A percentile compares a stretch with the other conserved stretches of the same genome.
These are phyloP conservation scores for Ellobium chinense DNA, from an alignment of 2,888 invertebrate species.

Conservation along the genomic window DNA sequence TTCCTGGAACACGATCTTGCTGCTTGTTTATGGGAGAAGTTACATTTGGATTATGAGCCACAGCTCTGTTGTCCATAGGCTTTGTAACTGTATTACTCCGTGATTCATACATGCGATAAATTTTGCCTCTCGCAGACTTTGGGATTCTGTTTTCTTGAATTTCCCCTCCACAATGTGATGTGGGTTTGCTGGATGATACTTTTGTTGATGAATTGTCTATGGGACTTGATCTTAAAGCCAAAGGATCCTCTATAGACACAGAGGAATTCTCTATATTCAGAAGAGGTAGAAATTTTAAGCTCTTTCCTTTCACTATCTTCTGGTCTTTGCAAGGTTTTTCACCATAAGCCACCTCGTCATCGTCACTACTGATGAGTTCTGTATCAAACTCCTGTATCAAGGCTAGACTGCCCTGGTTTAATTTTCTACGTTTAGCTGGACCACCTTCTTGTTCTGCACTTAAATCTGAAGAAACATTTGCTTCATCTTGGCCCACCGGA, in stretches of 20 bases:
- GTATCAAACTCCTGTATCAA: constrained; percentile 22
- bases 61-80: no score
- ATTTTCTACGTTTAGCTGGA: constrained; percentile 2
- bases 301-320: background rate
- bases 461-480: background rate
- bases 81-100: background rate
- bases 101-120: constrained; percentile 30
- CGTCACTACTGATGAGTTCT: constrained; percentile 1
- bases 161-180: background rate
- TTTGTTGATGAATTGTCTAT: no score
- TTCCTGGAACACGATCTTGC: no score
- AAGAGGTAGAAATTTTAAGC: background rate
- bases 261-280: no score
- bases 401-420: constrained; percentile 8
- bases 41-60: no score
- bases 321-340: background rate
- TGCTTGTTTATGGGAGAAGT: no score
- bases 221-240: no score
- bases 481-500: background rate
- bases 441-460: background rate
- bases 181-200: background rate
- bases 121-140: constrained; percentile 13
- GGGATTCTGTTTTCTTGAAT: background rate
- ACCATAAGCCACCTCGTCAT: background rate
- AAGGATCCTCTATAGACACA: no score